Evolutionary conservation across 2,888 invertebrate species (phyloP), one percentile per base, ranked within the genome.

Genomic region (Pseudoips prasinana): DNA sequence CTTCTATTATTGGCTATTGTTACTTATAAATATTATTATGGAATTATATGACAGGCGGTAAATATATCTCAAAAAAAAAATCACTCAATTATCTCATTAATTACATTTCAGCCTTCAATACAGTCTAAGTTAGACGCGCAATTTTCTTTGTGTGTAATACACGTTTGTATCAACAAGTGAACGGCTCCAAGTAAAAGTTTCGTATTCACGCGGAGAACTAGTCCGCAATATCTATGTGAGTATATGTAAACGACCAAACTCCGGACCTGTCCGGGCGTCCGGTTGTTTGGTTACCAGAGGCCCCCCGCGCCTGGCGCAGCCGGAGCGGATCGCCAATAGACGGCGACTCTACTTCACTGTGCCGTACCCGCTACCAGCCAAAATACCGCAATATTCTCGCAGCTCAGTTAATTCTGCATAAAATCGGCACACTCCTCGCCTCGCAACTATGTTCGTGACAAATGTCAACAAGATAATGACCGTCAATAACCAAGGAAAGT

Each of bases 391-490:
- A 52, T 39, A 56, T 45, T 52, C 47, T 41, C 41, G 35, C 35
- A 36, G 31, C 10, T 34, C 35, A 26, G 34, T 33, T 44, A 44
- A 53, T 44, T 42, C 44, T 29, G 35, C 33, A 40, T 36, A 47
- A 47, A 44, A 51, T 44, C 40, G 39, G 33, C 33, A 19, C 33
- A 39, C 33, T 46, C 39, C 10, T 49, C 31, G 39, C 39, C 10
- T 49, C 31, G 39, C 43, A 29, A 17, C 31, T 31, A 18, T 33
- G 36, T 35, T 30, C 36, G 26, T 34, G 39, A 46, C 38, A 39
- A 52, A 49, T 40, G 45, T 47, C 48, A 53, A 53, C 58, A 47
- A 58, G 41, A 51, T 59, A 51, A 53, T 60, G 39, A 37, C 41
- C 31, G 39, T 31, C 46, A 43, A 52, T 54, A 55, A 41, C 29